Evolutionary conservation across 2,113 vertebrate species (phyloP).

Genomic region (Platanista minor): DNA sequence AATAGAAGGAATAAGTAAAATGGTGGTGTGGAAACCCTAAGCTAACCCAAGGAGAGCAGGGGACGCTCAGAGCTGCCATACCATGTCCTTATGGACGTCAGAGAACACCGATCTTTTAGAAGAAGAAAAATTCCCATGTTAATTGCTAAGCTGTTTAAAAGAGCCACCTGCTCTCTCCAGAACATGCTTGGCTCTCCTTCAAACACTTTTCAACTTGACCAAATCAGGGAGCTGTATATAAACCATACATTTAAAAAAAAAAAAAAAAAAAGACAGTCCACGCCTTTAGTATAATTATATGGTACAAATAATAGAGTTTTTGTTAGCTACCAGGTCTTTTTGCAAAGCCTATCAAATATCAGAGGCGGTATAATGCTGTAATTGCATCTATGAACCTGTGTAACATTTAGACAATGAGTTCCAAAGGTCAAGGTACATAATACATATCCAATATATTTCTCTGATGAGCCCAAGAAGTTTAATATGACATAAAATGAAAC

Average conservation of each 20-base stretch:
- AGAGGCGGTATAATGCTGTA: slow-evolving; percentile 70
- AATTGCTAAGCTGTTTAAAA: slow-evolving; percentile 48
- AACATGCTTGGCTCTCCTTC: slow-evolving; percentile 23
- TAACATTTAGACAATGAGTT: slow-evolving; percentile 76
- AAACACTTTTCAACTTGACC: slow-evolving; percentile 29
- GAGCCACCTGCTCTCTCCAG: slow-evolving; percentile 19
- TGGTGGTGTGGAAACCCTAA: slow-evolving; percentile 31
- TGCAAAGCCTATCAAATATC: slow-evolving; percentile 72
- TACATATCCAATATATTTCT: slow-evolving; percentile 62
- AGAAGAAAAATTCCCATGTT: slow-evolving; percentile 20
- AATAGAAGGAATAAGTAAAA: slow-evolving; percentile 38
- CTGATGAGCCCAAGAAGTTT: slow-evolving; percentile 68
- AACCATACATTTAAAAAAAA: background rate
- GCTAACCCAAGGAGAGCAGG: background rate
- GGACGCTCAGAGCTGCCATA: background rate
- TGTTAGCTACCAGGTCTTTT: slow-evolving; percentile 70
- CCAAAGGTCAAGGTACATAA: slow-evolving; percentile 69
- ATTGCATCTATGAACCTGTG: slow-evolving; percentile 71
- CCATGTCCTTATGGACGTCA: background rate
- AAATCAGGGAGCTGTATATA: slow-evolving; percentile 57
- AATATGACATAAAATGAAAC: slow-evolving; percentile 61
- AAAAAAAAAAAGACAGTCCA: background rate
- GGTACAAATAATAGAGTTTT: slow-evolving; percentile 72
- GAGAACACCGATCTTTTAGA: slow-evolving; percentile 42
- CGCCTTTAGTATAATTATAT: slow-evolving; percentile 71